Base-by-base conservation (phyloP, 2,113 vertebrate genomes). In the Pterophyllum scalare region DNA sequence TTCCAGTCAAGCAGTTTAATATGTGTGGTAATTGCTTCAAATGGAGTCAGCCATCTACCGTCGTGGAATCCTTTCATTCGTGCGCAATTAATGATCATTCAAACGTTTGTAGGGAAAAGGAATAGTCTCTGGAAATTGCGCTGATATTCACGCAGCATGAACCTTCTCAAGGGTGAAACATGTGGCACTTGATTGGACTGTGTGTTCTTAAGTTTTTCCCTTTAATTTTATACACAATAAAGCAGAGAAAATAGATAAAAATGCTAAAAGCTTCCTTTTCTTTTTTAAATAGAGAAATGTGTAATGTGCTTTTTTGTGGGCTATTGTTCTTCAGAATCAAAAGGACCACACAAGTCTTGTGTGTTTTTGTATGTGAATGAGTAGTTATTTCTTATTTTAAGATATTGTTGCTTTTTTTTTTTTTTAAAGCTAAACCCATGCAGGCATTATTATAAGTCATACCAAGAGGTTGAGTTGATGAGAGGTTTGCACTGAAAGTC, bases 61-160 rank as follows among this genome's bases (percentile, higher is more conserved):
- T 65, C 7, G 3, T 38, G 52, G 52, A 77, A 49, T 81, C 70
- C 24, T 82, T 82, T 86, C 76, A 80, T 62, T 84, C 28, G 12
- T 35, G 52, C 6, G 11, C 77, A 87, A 74, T 90, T 90, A 90
- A 82, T n/a, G 75, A 84, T 84, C 52, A 35, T 85, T 82, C 59
- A 85, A 54, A 89, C 14, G 10, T 85, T 88, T 72, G 61, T 57
- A 43, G 82, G 33, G 38, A 78, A 82, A 79, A 75, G 52, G 70
- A 89, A 84, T 75, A 78, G 26, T 49, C 65, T 65, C 59, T 72
- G 54, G 84, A 81, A 81, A 67, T 52, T 40, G 52, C 1, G 12
- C 54, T 77, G 46, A 87, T 84, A 52, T 70, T 75, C 67, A 77
- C n/a, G 3, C 77, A 77, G 70, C 15, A 56, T 57, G 75, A 82